Percentiles rank a stretch among this genome's conserved stretches.
These are phyloP conservation scores for Tinamus major DNA, from an alignment of 2,797 vertebrate species.

Conservation along the genomic window DNA sequence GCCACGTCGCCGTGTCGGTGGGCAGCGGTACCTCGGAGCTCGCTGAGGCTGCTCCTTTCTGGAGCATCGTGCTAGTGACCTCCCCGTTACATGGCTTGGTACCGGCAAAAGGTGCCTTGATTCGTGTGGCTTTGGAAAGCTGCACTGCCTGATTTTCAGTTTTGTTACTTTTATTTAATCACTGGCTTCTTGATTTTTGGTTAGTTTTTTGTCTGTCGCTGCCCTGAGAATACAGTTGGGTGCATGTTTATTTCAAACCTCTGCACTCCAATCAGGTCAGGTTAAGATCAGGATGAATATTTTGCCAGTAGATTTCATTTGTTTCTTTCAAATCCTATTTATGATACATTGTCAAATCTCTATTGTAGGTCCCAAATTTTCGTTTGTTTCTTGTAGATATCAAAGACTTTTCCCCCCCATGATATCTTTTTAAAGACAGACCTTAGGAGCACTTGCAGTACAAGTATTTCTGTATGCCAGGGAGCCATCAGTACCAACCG, in stretches of 20 bases:
- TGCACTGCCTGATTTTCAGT: background rate
- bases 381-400: background rate
- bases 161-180: background rate
- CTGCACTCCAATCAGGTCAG: background rate
- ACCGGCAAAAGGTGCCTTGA: background rate
- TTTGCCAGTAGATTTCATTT: background rate
- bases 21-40: background rate
- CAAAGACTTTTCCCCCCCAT: background rate
- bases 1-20: background rate
- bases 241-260: background rate
- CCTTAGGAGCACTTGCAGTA: conserved; percentile 14
- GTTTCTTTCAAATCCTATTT: background rate
- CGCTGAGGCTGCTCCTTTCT: background rate
- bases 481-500: background rate
- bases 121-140: conserved; percentile 4
- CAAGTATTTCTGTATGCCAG: background rate
- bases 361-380: background rate
- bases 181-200: background rate
- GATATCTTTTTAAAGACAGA: background rate
- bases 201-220: conserved; percentile 14
- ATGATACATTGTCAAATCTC: background rate
- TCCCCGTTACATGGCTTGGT: background rate
- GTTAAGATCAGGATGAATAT: conserved; percentile 9
- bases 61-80: background rate
- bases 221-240: background rate